Conservation (phyloP, 2,797 vertebrate species). For the Urocyon cinereoargenteus region DNA sequence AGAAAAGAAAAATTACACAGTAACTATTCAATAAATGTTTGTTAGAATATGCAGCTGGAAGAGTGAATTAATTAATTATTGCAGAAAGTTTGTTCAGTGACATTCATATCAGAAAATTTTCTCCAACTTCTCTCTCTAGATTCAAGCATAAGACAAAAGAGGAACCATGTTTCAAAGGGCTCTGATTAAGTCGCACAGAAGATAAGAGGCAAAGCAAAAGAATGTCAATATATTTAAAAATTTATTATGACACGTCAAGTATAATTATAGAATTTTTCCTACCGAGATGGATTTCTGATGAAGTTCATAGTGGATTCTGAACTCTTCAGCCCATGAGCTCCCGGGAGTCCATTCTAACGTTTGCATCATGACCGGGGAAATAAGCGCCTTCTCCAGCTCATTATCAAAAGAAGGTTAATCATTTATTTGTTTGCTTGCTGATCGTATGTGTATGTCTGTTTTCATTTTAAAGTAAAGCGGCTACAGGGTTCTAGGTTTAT, state of each 20-base stretch:
- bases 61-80: constrained; percentile 20
- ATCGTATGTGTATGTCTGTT: neutral
- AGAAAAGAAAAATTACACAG: neutral
- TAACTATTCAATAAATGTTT: constrained; percentile 24
- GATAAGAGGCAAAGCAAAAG: neutral
- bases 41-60: neutral
- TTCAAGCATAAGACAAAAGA: neutral
- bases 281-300: neutral
- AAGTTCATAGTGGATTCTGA: neutral
- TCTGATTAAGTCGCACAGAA: constrained; percentile 5
- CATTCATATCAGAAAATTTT: neutral
- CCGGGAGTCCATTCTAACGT: neutral
- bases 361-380: neutral
- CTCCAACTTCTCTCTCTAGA: constrained; percentile 1
- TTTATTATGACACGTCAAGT: neutral
- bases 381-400: neutral
- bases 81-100: constrained; percentile 30
- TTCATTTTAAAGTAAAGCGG: neutral
- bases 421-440: neutral
- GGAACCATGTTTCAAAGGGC: neutral
- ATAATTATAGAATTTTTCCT: neutral
- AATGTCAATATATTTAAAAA: constrained; percentile 36
- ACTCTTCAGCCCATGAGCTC: neutral
- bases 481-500: constrained; percentile 12
- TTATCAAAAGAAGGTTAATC: neutral